A percentile compares a stretch with the other conserved stretches of the same genome.
phyloP scores from a whole-genome alignment of 2,797 vertebrate species.

The Antrozous pallidus region DNA sequence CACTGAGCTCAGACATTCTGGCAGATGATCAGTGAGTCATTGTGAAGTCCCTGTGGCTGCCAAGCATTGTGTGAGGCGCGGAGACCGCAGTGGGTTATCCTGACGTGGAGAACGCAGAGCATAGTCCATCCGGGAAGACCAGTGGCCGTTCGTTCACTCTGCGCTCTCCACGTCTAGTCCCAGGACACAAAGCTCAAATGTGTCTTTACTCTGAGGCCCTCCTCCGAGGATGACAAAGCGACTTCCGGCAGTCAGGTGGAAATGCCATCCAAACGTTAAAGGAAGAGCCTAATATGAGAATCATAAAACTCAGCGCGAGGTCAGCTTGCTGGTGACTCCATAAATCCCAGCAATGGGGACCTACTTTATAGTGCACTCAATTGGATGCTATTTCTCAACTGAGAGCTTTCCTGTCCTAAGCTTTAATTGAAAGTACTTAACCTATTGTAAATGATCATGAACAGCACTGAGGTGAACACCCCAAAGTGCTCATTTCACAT shows the following conservation, averaged over 20 bases:
- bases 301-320: not conserved
- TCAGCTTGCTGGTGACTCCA: not conserved
- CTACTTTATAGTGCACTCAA: not conserved
- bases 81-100: not conserved
- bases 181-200: not conserved
- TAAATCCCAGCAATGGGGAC: not conserved
- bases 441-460: not conserved
- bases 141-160: not conserved
- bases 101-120: fast-evolving
- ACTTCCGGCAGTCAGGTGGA: not conserved
- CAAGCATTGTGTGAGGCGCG: not conserved
- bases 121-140: not conserved
- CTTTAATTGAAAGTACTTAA: constrained; percentile 61
- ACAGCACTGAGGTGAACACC: not conserved
- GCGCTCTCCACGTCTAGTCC: fast-evolving
- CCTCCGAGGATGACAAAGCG: fast-evolving
- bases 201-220: not conserved
- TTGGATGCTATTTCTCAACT: constrained; percentile 18
- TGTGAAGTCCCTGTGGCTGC: not conserved
- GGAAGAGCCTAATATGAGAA: not conserved
- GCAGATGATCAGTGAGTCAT: not conserved
- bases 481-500: constrained; percentile 31
- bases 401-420: constrained; percentile 23
- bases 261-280: not conserved
- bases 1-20: fast-evolving